Percentiles rank a stretch among this genome's conserved stretches.
Conservation (phyloP, 2,888 invertebrate genomes). For the Poecilus cupreus region DNA sequence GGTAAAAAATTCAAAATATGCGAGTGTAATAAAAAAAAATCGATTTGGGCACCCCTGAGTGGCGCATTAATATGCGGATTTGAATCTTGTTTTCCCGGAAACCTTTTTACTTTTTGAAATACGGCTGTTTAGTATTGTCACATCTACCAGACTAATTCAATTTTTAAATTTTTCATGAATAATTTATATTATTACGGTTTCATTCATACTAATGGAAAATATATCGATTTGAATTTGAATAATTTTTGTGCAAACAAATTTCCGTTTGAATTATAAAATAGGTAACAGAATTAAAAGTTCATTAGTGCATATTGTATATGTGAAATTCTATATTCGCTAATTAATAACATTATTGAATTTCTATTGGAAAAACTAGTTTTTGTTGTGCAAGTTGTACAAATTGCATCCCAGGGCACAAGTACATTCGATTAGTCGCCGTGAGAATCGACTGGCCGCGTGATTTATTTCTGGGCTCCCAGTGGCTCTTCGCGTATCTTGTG, state of each 20-base stretch:
- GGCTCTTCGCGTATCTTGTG: neutral
- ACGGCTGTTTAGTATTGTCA: neutral
- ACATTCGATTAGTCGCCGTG: neutral
- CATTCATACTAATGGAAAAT: neutral
- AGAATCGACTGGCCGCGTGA: neutral
- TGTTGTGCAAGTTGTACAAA: neutral
- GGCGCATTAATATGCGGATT: neutral
- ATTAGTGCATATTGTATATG: neutral
- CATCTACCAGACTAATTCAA: neutral
- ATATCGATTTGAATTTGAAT: neutral
- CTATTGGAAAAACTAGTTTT: no score
- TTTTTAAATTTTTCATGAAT: neutral
- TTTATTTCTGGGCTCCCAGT: neutral
- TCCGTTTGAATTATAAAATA: neutral
- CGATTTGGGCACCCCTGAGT: no score
- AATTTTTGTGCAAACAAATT: neutral
- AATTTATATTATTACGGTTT: neutral
- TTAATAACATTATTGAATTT: neutral
- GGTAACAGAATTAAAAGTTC: neutral
- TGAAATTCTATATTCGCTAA: neutral
- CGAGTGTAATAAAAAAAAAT: no score
- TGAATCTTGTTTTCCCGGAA: neutral
- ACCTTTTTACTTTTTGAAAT: neutral
- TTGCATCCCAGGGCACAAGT: neutral
- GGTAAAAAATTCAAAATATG: no score